These are phyloP conservation scores for Syngnathus scovelli DNA, from an alignment of 2,113 vertebrate species.

Conservation along the genomic window DNA sequence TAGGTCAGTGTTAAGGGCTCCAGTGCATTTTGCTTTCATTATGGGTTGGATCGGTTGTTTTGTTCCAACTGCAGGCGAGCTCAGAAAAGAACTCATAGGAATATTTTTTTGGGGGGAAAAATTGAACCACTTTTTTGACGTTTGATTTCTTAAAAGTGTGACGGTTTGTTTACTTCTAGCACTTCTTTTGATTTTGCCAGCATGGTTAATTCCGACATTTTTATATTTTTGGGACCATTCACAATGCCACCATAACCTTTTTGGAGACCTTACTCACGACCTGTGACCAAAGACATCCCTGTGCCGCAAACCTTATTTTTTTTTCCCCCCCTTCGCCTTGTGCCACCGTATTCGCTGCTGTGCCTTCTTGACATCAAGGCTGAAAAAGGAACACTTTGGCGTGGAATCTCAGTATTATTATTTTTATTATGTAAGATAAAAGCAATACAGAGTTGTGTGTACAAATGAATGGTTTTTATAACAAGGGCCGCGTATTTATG, in stretches of 20 bases:
- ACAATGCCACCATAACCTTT: no score
- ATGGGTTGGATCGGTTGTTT: neutral
- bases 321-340: neutral
- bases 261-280: neutral
- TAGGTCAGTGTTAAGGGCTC: neutral
- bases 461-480: constrained; percentile 48
- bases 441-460: constrained; percentile 66
- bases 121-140: no score
- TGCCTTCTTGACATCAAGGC: constrained; percentile 50
- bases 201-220: neutral
- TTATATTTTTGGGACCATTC: neutral
- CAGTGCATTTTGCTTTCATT: neutral
- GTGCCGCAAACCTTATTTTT: neutral
- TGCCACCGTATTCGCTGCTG: constrained; percentile 10
- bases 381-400: constrained; percentile 9
- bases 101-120: no score
- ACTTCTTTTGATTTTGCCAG: neutral
- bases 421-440: constrained; percentile 63
- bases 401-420: constrained; percentile 32
- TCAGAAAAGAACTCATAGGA: neutral
- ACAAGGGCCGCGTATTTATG: constrained; percentile 34
- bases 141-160: no score
- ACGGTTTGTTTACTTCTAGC: no score
- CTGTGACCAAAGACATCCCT: constrained; percentile 3
- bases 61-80: neutral